Evolutionary conservation across 2,888 invertebrate genomes (phyloP).

Genomic region (Eupeodes luniger): DNA sequence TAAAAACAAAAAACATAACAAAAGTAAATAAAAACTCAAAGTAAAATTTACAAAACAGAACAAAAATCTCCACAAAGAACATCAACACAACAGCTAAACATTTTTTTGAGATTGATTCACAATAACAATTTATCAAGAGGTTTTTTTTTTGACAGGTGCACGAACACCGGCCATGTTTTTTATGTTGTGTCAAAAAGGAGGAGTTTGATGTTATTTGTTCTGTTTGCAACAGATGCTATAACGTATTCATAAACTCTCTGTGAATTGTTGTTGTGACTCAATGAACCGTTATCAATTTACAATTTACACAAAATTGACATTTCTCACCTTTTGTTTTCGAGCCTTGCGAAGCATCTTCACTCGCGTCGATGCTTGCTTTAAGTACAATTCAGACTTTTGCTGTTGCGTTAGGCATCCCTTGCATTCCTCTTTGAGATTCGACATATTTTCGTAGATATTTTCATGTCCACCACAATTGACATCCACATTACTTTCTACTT

Average conservation of each 20-base stretch:
- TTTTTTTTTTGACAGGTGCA: constrained; percentile 50
- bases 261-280: constrained; percentile 29
- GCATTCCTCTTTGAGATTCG: constrained; percentile 81
- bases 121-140: constrained; percentile 71
- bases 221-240: too few relatives aligned
- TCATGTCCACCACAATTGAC: constrained; percentile 74
- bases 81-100: constrained; percentile 28
- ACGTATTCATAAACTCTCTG: background rate
- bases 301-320: background rate
- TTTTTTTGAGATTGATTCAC: constrained; percentile 25
- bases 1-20: constrained; percentile 58
- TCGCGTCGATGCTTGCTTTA: constrained; percentile 83
- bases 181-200: background rate
- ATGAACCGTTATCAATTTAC: background rate
- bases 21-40: constrained; percentile 61
- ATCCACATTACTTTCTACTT: constrained; percentile 51
- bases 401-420: constrained; percentile 71
- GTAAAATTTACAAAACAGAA: constrained; percentile 24
- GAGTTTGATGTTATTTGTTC: too few relatives aligned
- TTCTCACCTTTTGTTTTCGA: constrained; percentile 83
- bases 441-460: constrained; percentile 83
- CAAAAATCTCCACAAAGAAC: constrained; percentile 69
- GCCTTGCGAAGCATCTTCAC: constrained; percentile 83
- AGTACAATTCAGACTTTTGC: constrained; percentile 78
- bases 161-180: background rate